Evolutionary conservation across 2,113 vertebrate species (phyloP), one percentile per base, ranked within the genome.

Genomic region (Megalops atlanticus): DNA sequence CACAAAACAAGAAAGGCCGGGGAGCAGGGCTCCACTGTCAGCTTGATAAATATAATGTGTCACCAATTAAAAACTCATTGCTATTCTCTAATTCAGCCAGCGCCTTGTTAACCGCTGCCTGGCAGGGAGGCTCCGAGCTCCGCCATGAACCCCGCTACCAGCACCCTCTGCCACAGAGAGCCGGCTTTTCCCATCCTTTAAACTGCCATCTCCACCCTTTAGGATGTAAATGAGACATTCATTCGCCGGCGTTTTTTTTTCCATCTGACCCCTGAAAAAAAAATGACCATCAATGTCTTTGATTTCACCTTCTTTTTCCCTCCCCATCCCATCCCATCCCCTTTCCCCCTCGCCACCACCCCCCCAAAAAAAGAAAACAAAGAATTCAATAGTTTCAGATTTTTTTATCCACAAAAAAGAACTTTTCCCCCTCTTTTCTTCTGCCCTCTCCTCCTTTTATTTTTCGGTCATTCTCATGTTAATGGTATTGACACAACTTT

Each of bases 211-310:
- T 87, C 91, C 84, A 90, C 86, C 90, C 92, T 93, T 96, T 96
- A 95, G 96, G 92, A 96, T 97, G 95, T 96, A 95, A 97, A 97
- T 96, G 95, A 95, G 94, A 96, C 95, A 96, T 97, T 97, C 96
- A 96, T 90, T 90, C 86, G 84, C 90, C 93, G 93, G 93, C 95
- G 94, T 93, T 94, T 91, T 95, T 91, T 88, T 83, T 77, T 76
- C 16, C 47, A 27, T 79, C 84, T 84, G 45, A 80, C 87, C 86
- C 83, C 77, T 74, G 52, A 79, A 81, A 91, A 91, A 91, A 95
- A 96, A 97, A 96, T 95, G 94, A 95, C 94, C 94, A 93, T 93
- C 93, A 91, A 94, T 93, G 91, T 94, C 96, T 96, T 96, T 96
- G 95, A 95, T 96, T 97, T 95, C 87, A 94, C 84, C 76, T 93